phyloP scores from a whole-genome alignment of 2,888 invertebrate genomes.

The Frankliniella fusca region DNA sequence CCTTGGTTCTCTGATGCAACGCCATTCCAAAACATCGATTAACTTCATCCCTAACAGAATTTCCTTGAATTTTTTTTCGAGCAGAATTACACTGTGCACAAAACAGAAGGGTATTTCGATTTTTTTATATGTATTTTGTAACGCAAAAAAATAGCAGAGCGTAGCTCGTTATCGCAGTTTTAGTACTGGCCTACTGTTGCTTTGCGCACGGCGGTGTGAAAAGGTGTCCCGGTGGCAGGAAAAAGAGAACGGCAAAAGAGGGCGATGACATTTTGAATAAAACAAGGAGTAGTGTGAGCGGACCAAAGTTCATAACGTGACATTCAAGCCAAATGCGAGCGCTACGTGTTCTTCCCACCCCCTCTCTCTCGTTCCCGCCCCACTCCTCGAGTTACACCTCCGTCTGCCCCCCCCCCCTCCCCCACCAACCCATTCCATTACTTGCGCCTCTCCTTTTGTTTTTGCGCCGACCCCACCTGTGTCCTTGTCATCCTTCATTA shows the following conservation, averaged over 20 bases:
- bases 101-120: too few relatives aligned
- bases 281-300: conserved; percentile 9
- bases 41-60: too few relatives aligned
- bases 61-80: too few relatives aligned
- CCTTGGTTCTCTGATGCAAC: too few relatives aligned
- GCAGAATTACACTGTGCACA: too few relatives aligned
- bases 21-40: too few relatives aligned
- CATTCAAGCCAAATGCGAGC: conserved; percentile 24
- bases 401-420: neutral
- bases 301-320: conserved; percentile 24
- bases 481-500: conserved; percentile 18
- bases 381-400: neutral
- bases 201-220: too few relatives aligned
- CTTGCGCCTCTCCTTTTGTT: neutral
- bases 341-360: neutral
- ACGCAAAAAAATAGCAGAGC: too few relatives aligned
- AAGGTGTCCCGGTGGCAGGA: neutral
- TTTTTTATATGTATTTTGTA: too few relatives aligned
- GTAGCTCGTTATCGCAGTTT: too few relatives aligned
- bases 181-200: too few relatives aligned
- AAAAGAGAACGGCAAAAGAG: neutral
- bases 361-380: neutral
- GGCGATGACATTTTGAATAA: conserved; percentile 7
- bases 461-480: neutral
- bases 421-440: neutral